Base-by-base conservation (phyloP, 2,888 invertebrate species). In the Deilephila elpenor region DNA sequence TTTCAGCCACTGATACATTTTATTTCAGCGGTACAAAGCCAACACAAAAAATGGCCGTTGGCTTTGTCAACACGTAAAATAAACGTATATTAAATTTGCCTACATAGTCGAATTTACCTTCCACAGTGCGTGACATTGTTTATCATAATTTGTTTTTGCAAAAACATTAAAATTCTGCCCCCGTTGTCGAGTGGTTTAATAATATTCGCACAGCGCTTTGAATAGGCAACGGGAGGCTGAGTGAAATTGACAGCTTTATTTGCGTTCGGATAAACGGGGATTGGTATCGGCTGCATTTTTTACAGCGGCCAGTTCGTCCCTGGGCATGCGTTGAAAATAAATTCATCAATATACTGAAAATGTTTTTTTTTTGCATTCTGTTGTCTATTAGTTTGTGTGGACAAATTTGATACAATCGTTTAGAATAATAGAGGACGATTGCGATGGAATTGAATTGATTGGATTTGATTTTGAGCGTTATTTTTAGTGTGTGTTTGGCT, bases 241-340 rank as follows among this genome's bases (percentile, higher is more conserved):
- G 90, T 93, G 94, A 93, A 93, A 93, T 92, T 93, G 94, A 93
- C 93, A 93, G 93, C 93, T 94, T 93, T 94, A 94, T 94, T 93
- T 90, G 89, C 89, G 91, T 88, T 86, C 83, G 89, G 88, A 89
- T 91, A 90, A 92, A 87, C 88, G 84, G 82, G 90, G 87, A 89
- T 88, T 88, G 91, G 86, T 86, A 83, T 83, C 84, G 87, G 81
- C 85, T 93, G 91, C 90, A 91, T 90, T 93, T 93, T 93, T 93
- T 92, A 92, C 86, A 83, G 82, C 83, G 78, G 76, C 61, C 74
- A 44, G 44, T 44, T 44, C 74, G 72, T 78, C 77, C 80, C 78
- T 74, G 78, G 73, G 74, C 75, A 70, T 77, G 74, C 72, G 70
- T 71, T 73, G 76, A 76, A 76, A 78, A 82, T 85, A 84, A 78